Conservation (phyloP, 1,140 invertebrate genomes). For the Drosophila pruinosa region DNA sequence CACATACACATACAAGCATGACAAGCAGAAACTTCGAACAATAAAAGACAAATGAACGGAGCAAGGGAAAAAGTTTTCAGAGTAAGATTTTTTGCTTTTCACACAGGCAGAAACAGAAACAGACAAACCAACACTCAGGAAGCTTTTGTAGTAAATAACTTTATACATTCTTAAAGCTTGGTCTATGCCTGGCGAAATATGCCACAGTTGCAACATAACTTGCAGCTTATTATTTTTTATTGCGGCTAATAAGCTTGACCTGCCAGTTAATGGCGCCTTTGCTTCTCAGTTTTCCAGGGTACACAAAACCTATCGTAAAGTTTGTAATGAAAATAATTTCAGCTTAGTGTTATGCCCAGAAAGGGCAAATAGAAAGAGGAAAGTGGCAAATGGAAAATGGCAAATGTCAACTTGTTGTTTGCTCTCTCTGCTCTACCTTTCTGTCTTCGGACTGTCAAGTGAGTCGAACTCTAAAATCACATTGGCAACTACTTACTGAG, state of each 20-base stretch:
- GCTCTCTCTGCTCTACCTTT: neutral
- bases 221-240: conserved; percentile 80
- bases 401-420: conserved; percentile 65
- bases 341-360: conserved; percentile 47
- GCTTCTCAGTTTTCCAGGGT: conserved; percentile 59
- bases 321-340: conserved; percentile 79
- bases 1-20: neutral
- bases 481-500: conserved; percentile 6
- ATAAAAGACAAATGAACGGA: conserved; percentile 10
- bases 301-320: conserved; percentile 70
- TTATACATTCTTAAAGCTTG: neutral
- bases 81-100: conserved; percentile 2
- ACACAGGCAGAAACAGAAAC: neutral
- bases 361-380: conserved; percentile 11
- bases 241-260: conserved; percentile 77
- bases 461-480: conserved; percentile 37
- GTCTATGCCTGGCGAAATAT: conserved; percentile 43
- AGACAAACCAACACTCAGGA: neutral
- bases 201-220: conserved; percentile 77
- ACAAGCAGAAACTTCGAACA: conserved; percentile 21
- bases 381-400: neutral
- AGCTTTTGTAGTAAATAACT: neutral
- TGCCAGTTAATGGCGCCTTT: conserved; percentile 78
- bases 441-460: conserved; percentile 43
- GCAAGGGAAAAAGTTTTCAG: conserved; percentile 37